Percentiles rank a stretch among this genome's conserved stretches.
Evolutionary conservation across 2,113 vertebrate genomes (phyloP).

Genomic region (Dasyprocta punctata): DNA sequence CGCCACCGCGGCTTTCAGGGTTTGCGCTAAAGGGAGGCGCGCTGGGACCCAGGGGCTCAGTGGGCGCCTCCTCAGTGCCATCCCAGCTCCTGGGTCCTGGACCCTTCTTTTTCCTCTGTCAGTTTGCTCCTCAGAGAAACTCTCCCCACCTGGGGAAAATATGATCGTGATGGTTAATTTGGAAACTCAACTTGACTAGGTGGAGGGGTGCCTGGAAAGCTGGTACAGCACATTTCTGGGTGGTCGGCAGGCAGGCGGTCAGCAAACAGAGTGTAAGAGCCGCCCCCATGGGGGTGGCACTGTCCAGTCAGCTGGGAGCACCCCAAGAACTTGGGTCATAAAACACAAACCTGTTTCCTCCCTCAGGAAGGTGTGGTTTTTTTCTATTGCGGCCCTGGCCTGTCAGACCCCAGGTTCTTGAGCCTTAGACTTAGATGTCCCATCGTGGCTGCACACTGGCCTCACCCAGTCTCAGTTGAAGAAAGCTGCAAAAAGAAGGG

Average conservation of each 20-base stretch:
- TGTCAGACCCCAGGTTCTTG: background rate
- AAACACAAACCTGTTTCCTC: background rate
- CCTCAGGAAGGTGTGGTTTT: background rate
- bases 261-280: no score
- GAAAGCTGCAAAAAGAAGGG: background rate
- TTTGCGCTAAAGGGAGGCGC: background rate
- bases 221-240: background rate
- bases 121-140: background rate
- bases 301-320: no score
- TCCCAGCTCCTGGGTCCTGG: background rate
- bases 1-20: background rate
- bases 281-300: no score
- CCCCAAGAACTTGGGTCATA: no score
- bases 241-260: background rate
- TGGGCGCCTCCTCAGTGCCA: fast-evolving
- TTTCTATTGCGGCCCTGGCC: background rate
- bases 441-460: no score
- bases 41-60: background rate
- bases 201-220: background rate
- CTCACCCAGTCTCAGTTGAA: background rate
- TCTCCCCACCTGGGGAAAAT: background rate
- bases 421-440: background rate
- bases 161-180: background rate
- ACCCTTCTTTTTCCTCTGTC: background rate
- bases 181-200: background rate